Percentiles rank a stretch among this genome's conserved stretches.
These are phyloP conservation scores for Dioctria linearis DNA, from an alignment of 2,888 invertebrate species.

Conservation along the genomic window DNA sequence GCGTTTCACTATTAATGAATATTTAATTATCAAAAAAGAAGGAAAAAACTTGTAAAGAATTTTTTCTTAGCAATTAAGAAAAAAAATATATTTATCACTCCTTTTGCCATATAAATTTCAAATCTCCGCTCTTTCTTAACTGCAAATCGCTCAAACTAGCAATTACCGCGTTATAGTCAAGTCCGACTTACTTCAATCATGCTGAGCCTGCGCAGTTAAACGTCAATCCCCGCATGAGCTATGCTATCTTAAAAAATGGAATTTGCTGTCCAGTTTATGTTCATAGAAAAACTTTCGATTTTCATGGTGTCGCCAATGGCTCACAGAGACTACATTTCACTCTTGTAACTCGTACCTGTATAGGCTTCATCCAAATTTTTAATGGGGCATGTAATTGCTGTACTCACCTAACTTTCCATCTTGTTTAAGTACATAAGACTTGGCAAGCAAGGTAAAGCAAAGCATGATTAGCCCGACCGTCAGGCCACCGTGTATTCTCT, in stretches of 20 bases:
- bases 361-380: conserved; percentile 50
- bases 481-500: neutral
- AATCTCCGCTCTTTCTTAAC: neutral
- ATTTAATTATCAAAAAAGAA: conserved; percentile 3
- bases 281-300: conserved; percentile 32
- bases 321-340: conserved; percentile 15
- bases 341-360: neutral
- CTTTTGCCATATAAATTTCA: neutral
- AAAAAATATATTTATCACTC: too few species aligned
- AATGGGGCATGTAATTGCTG: conserved; percentile 54
- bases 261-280: neutral
- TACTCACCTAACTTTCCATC: conserved; percentile 53
- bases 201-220: conserved; percentile 5
- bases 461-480: neutral
- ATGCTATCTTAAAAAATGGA: neutral
- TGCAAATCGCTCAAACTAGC: neutral
- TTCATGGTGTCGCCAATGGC: conserved; percentile 4
- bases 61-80: neutral
- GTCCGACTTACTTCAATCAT: conserved; percentile 17
- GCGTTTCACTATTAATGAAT: conserved; percentile 12
- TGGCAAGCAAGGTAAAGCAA: conserved; percentile 7
- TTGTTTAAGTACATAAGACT: conserved; percentile 1
- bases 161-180: conserved; percentile 10
- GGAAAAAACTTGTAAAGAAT: conserved; percentile 20
- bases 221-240: conserved; percentile 4